A percentile compares a stretch with the other conserved stretches of the same genome.
Evolutionary conservation across 2,888 invertebrate genomes (phyloP).

Genomic region (Thumatha senex): DNA sequence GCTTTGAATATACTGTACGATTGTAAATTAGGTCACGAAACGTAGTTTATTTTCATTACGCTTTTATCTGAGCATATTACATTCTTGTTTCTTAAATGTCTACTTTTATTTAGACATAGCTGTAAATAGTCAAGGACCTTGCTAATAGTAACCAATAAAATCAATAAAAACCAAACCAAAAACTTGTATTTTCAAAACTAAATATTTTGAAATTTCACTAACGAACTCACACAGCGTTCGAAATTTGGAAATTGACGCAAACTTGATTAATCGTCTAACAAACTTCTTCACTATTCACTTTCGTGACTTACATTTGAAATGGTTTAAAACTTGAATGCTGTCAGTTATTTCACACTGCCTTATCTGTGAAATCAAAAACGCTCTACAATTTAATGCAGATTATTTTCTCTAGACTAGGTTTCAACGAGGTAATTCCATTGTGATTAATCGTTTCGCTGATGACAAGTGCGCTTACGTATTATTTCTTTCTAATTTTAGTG

Average conservation of each 20-base stretch:
- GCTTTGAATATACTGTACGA: slow-evolving; percentile 38
- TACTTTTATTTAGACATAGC: slow-evolving; percentile 2
- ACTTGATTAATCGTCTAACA: neutral
- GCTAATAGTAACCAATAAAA: neutral
- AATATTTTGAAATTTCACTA: too few relatives aligned
- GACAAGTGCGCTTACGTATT: too few relatives aligned
- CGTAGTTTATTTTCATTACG: slow-evolving; percentile 32
- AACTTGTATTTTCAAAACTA: too few relatives aligned
- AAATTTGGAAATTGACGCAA: neutral
- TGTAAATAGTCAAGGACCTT: neutral
- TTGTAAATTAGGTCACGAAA: slow-evolving; percentile 55
- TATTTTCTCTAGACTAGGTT: too few relatives aligned
- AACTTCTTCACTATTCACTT: slow-evolving; percentile 2
- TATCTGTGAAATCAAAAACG: slow-evolving; percentile 7
- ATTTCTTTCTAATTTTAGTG: too few relatives aligned
- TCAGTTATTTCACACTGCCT: slow-evolving; percentile 1
- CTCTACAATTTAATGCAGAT: neutral
- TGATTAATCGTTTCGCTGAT: too few relatives aligned
- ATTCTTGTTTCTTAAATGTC: slow-evolving; percentile 13
- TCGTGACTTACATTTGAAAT: slow-evolving; percentile 14
- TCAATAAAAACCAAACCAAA: too few relatives aligned
- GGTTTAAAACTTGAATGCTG: slow-evolving; percentile 1
- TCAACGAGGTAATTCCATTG: too few relatives aligned
- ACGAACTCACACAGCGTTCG: neutral
- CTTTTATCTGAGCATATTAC: slow-evolving; percentile 18